Conservation (phyloP, 2,888 invertebrate species). For the Polymixis flavicincta region DNA sequence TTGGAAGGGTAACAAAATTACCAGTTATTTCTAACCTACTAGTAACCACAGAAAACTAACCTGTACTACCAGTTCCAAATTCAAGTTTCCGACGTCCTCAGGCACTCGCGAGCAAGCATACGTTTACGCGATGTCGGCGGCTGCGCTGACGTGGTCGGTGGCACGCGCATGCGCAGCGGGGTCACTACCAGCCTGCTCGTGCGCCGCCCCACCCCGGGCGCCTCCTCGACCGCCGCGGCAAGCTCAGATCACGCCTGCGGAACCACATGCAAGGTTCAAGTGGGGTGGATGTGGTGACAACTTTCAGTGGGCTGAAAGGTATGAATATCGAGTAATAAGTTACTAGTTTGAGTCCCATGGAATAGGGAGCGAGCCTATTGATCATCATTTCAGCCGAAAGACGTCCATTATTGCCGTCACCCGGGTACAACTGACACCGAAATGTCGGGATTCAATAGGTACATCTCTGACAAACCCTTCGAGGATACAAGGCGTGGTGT, state of each 20-base stretch:
- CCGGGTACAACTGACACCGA: too few relatives aligned
- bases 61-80: neutral
- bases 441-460: too few relatives aligned
- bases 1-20: neutral
- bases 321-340: slow-evolving; percentile 11
- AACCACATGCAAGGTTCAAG: slow-evolving; percentile 93
- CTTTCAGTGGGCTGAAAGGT: slow-evolving; percentile 93
- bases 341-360: neutral
- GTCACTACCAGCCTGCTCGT: slow-evolving; percentile 94
- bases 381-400: too few relatives aligned
- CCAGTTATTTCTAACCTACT: neutral
- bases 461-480: too few relatives aligned
- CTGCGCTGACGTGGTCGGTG: slow-evolving; percentile 94
- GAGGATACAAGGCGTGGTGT: too few relatives aligned
- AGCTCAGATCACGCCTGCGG: slow-evolving; percentile 92
- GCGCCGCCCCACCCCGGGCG: slow-evolving; percentile 93
- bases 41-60: neutral
- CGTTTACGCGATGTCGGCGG: slow-evolving; percentile 95
- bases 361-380: too few relatives aligned
- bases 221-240: slow-evolving; percentile 89
- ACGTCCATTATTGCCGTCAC: too few relatives aligned
- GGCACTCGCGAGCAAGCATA: slow-evolving; percentile 96
- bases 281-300: slow-evolving; percentile 97
- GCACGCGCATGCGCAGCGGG: slow-evolving; percentile 95
- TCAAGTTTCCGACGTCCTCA: slow-evolving; percentile 71